These are phyloP conservation scores for Oostethus manadensis DNA, from an alignment of 2,113 vertebrate species.

Conservation along the genomic window DNA sequence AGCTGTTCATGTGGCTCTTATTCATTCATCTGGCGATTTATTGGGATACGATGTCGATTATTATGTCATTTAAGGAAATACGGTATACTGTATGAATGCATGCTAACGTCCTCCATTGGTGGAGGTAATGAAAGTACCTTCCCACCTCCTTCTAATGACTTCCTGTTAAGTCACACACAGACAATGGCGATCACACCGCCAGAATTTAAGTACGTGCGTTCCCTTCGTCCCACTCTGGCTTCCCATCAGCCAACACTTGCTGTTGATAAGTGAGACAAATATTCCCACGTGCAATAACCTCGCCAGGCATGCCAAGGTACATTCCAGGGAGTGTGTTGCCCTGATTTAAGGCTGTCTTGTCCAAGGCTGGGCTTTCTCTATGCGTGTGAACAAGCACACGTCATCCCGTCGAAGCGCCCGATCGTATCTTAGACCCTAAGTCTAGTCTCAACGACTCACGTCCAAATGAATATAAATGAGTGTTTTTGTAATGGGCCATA, in stretches of 20 bases:
- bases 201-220: slow-evolving; percentile 46
- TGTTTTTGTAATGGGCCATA: slow-evolving; percentile 71
- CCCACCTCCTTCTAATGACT: too few relatives aligned
- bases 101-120: not conserved
- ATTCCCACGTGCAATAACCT: slow-evolving; percentile 52
- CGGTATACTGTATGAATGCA: not conserved
- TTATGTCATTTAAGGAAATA: not conserved
- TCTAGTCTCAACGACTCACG: slow-evolving; percentile 54
- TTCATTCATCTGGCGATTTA: not conserved
- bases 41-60: not conserved
- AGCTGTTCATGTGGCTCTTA: not conserved
- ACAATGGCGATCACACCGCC: slow-evolving; percentile 18
- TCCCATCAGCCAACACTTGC: slow-evolving; percentile 53
- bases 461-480: slow-evolving; percentile 70
- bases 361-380: slow-evolving; percentile 6
- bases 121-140: too few relatives aligned
- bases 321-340: slow-evolving; percentile 49
- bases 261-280: slow-evolving; percentile 58
- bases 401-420: slow-evolving; percentile 22
- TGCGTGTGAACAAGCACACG: slow-evolving; percentile 23
- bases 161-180: not conserved
- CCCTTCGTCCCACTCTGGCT: slow-evolving; percentile 32
- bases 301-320: slow-evolving; percentile 48
- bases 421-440: slow-evolving; percentile 53
- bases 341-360: slow-evolving; percentile 38